Base-by-base conservation (phyloP, 2,888 invertebrate species). In the Adelphocoris suturalis region DNA sequence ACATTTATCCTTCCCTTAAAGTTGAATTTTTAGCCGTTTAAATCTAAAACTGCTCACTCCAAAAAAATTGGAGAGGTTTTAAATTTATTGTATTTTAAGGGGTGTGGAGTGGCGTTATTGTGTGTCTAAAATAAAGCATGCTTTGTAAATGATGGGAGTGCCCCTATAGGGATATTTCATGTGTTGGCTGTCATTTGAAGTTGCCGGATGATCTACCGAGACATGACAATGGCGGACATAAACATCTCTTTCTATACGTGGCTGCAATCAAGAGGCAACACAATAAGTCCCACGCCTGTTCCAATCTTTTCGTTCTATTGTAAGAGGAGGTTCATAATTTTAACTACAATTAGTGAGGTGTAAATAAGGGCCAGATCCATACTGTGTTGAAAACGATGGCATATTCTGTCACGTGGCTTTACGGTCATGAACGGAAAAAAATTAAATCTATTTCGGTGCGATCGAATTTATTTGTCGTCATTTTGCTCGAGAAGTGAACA, bases 281-380 rank as follows among this genome's bases (percentile, higher is more conserved):
- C 90, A 90, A 90, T 86, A 86, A 90, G 90, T 78, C 90, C 90
- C 90, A 90, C 90, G 90, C 90, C 55, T 23, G 86, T 90, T 90
- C 86, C 86, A 76, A 90, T 90, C 89, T 75, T 84, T 78, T 86
- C 90, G 37, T 47, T 55, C 90, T 55, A 90, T 90, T 90, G 90
- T 90, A 90, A 52, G 78, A 61, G 80, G 27, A 27, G 52, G 82
- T 78, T 61, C 90, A 86, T 90, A 90, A 86, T 85, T 90, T 86
- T 28, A 82, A 52, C 47, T 57, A 78, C 90, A 86, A 90, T 86
- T 90, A 90, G 78, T 52, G 55, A 11, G 80, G 78, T 86, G n/a
- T 78, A 55, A 78, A 55, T 86, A 75, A 61, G 89, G n/a, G 46
- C 46, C 37, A 37, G 12, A 55, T 88, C 80, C 89, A 89, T 75